Evolutionary conservation across 2,113 vertebrate species (phyloP), one percentile per base, ranked within the genome.

Genomic region (Halichoeres trimaculatus): DNA sequence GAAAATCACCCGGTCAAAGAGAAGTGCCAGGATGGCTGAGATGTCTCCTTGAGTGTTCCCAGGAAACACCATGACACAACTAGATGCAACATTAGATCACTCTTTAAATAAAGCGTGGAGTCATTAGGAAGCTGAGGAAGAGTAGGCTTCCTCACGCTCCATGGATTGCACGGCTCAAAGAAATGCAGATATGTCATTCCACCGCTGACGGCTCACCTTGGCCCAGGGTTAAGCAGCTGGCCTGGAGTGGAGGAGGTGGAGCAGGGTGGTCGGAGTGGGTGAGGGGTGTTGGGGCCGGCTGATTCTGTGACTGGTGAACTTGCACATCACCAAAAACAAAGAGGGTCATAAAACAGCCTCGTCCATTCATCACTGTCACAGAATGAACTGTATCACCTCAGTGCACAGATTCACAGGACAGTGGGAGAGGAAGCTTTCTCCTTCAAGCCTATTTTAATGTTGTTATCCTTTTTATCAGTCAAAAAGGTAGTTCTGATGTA

Each of bases 61-160:
- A 64, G 81, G 84, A 86, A 80, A 90, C 83, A 89, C 71, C 85
- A 78, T 79, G 68, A 84, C 84, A 85, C 59, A 86, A 71, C 81
- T 78, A 63, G 50, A 70, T 61, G 62, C 65, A 38, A 70, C 47
- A 59, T 87, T 86, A 87, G 88, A 77, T 86, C 88, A 87, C 24
- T 13, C 70, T 80, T 84, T 84, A 91, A 83, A 89, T 85, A 76
- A 87, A 89, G 85, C 47, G 59, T 0, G 2, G 34, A 71, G 78
- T 20, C 57, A 66, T 35, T 45, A 38, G 61, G 74, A 78, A 75
- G 56, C 74, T 50, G 72, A 74, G 59, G 76, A 68, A 78, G 56
- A 78, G 58, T 43, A 71, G 68, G 69, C 74, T 85, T 83, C 81
- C 77, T 78, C 63, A 76, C 45, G 65, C 71, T 88, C 82, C 73